phyloP scores from a whole-genome alignment of 2,888 invertebrate genomes.

The Priocnemis perturbator region DNA sequence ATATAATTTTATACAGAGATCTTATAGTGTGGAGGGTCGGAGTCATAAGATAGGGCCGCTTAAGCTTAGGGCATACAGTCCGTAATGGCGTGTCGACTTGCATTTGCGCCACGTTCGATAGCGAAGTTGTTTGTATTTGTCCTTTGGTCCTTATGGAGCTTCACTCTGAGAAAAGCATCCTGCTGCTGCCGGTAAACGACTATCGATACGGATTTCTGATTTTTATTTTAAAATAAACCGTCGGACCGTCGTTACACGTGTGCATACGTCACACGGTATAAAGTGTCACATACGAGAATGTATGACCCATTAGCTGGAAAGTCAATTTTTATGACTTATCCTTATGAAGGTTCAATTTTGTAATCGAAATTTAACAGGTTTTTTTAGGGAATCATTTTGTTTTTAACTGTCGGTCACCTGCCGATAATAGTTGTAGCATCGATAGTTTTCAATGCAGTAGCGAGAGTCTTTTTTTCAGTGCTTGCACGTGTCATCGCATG shows the following conservation, averaged over 20 bases:
- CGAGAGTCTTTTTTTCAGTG: slow-evolving; percentile 28
- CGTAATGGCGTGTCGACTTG: background rate
- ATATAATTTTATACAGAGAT: slow-evolving; percentile 37
- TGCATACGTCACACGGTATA: too few species aligned
- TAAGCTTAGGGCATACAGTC: slow-evolving; percentile 12
- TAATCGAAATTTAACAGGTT: too few species aligned
- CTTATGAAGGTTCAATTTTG: too few species aligned
- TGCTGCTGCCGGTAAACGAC: background rate
- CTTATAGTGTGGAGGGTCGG: slow-evolving; percentile 25
- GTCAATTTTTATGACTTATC: too few species aligned
- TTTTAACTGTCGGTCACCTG: too few species aligned
- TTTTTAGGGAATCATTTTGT: too few species aligned
- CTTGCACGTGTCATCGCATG: slow-evolving; percentile 52
- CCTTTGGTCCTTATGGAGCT: slow-evolving; percentile 27
- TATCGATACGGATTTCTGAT: background rate
- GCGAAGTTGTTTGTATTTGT: slow-evolving; percentile 33
- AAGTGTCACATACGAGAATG: too few species aligned
- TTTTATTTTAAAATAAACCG: background rate
- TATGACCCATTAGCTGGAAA: background rate
- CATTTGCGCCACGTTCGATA: slow-evolving; percentile 14
- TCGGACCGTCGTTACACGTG: too few species aligned
- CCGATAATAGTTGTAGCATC: slow-evolving; percentile 12
- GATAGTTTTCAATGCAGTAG: slow-evolving; percentile 31
- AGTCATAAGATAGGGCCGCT: slow-evolving; percentile 15
- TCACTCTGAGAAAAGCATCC: slow-evolving; percentile 30